Percentiles rank a stretch among this genome's conserved stretches.
Evolutionary conservation across 2,888 invertebrate genomes (phyloP).

Genomic region (Isotomurus palustris): DNA sequence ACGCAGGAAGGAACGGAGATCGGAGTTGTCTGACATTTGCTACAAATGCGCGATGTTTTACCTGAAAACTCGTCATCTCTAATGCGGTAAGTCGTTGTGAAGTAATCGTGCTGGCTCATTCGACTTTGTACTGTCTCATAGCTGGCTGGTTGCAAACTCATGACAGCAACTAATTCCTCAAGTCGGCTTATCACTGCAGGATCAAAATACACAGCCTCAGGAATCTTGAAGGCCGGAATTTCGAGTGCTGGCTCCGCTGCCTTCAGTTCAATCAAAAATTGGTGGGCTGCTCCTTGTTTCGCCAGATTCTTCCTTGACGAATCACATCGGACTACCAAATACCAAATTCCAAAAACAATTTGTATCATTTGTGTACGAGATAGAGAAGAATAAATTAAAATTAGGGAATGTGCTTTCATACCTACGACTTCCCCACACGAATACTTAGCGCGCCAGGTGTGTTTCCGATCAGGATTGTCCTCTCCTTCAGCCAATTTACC

Average conservation of each 20-base stretch:
- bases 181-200: neutral
- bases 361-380: too few species aligned
- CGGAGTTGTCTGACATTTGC: too few species aligned
- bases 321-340: neutral
- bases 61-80: slow-evolving; percentile 9
- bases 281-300: slow-evolving; percentile 6
- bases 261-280: slow-evolving; percentile 2
- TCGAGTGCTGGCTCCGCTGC: neutral
- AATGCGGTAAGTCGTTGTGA: neutral
- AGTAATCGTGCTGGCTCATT: neutral
- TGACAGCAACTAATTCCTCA: neutral
- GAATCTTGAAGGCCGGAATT: neutral
- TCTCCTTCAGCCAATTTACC: neutral
- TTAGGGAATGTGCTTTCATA: neutral
- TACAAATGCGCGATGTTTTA: too few species aligned
- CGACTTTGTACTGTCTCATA: neutral
- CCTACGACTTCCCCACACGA: slow-evolving; percentile 1
- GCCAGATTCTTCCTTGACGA: neutral
- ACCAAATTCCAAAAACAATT: too few species aligned
- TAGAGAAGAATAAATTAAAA: too few species aligned
- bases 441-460: neutral
- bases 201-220: slow-evolving; percentile 6
- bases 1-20: too few species aligned
- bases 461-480: neutral
- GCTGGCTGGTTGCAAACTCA: neutral